These are phyloP conservation scores for Gallinago jamesoni DNA, from an alignment of 2,113 vertebrate genomes.

Conservation along the genomic window DNA sequence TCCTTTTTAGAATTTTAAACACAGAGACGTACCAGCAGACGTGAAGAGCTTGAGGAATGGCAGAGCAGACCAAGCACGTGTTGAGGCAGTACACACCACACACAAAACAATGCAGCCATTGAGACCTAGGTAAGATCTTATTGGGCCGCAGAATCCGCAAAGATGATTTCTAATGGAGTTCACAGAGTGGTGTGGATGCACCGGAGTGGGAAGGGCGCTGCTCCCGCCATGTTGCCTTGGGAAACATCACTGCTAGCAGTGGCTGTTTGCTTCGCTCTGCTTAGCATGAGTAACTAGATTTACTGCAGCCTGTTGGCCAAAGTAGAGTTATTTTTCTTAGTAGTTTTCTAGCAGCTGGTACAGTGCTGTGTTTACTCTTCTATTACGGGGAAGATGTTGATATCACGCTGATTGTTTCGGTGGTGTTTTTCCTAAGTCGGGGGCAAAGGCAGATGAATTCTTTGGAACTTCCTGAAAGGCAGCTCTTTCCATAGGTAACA, in stretches of 20 bases:
- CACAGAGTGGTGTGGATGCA: background rate
- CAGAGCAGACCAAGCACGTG: background rate
- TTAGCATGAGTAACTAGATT: background rate
- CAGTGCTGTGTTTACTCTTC: background rate
- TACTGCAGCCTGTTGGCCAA: background rate
- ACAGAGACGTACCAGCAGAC: fast-evolving
- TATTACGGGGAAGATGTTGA: background rate
- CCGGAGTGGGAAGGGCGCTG: fast-evolving
- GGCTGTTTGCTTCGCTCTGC: background rate
- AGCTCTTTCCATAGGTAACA: background rate
- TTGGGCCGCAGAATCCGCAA: background rate
- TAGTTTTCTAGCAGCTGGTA: background rate
- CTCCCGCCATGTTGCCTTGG: background rate
- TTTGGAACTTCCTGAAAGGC: background rate
- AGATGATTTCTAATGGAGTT: background rate
- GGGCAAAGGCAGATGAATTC: background rate
- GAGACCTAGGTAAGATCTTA: background rate
- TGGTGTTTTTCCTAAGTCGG: background rate
- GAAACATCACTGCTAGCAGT: background rate
- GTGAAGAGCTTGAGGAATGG: background rate
- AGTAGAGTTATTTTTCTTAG: background rate
- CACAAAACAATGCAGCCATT: background rate
- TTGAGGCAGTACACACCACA: background rate
- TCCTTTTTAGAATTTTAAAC: background rate
- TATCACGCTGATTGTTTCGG: background rate